Percentiles rank a stretch among this genome's conserved stretches.
Conservation (phyloP, 2,113 vertebrate genomes). For the Motacilla alba region DNA sequence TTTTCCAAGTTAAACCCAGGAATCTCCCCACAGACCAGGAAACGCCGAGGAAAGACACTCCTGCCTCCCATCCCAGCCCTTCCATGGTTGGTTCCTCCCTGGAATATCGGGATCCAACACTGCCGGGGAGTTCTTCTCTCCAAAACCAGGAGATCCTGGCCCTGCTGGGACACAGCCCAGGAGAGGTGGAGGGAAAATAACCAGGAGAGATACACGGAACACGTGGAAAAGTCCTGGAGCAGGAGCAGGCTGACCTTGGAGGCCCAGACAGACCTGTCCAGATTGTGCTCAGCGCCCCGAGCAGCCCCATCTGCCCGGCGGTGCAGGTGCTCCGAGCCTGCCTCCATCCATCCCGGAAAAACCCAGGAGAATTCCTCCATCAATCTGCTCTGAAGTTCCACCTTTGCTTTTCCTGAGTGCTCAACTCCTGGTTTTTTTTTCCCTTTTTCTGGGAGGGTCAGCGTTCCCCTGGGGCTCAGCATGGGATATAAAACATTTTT, state of each 20-base stretch:
- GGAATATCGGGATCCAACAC: not conserved
- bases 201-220: not conserved
- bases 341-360: not conserved
- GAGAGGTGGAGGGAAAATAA: not conserved
- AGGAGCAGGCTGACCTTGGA: constrained; percentile 20
- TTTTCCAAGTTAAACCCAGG: not conserved
- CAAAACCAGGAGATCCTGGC: not conserved
- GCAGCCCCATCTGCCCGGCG: constrained; percentile 26
- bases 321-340: constrained; percentile 12
- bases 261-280: not conserved
- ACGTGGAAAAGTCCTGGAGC: not conserved
- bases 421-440: not conserved
- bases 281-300: constrained; percentile 3
- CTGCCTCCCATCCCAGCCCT: not conserved
- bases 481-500: not conserved
- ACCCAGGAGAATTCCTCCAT: constrained; percentile 30
- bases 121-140: not conserved
- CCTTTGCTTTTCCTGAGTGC: not conserved
- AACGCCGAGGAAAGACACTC: not conserved
- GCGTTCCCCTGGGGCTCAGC: not conserved
- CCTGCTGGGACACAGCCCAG: not conserved
- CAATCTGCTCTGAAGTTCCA: constrained; percentile 20
- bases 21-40: not conserved
- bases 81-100: fast-evolving
- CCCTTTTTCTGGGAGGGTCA: not conserved